A percentile compares a stretch with the other conserved stretches of the same genome.
These are phyloP conservation scores for Teleopsis dalmanni DNA, from an alignment of 1,140 invertebrate species.

Conservation along the genomic window DNA sequence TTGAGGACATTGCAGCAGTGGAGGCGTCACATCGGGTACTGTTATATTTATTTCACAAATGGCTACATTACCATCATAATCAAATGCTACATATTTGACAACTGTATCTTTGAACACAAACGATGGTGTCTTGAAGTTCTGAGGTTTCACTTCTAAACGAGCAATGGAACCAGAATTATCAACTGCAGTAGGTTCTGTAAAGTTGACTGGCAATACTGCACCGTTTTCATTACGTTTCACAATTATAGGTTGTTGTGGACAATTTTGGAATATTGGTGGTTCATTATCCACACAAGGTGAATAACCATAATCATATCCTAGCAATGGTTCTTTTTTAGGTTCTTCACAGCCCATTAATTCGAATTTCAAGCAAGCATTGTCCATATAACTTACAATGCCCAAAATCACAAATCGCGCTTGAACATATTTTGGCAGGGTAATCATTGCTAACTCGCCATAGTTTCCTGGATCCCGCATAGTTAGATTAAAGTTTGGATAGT, in stretches of 20 bases:
- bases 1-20: constrained; percentile 87
- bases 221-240: constrained; percentile 82
- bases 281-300: constrained; percentile 94
- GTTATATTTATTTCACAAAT: constrained; percentile 95
- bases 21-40: constrained; percentile 87
- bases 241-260: constrained; percentile 83
- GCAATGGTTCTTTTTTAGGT: constrained; percentile 63
- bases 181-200: constrained; percentile 82
- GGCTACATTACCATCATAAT: constrained; percentile 94
- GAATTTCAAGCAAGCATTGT: constrained; percentile 93
- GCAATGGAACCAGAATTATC: constrained; percentile 94
- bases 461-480: constrained; percentile 89
- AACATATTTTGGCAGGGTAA: constrained; percentile 86
- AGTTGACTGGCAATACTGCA: constrained; percentile 80
- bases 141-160: constrained; percentile 81
- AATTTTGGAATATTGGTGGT: constrained; percentile 92
- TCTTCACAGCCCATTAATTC: constrained; percentile 94
- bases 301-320: constrained; percentile 90
- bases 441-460: constrained; percentile 91
- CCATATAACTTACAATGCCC: constrained; percentile 91
- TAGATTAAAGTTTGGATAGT: constrained; percentile 92
- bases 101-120: constrained; percentile 85
- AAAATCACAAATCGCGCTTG: constrained; percentile 89
- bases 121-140: constrained; percentile 82
- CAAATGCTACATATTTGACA: constrained; percentile 91